phyloP scores from a whole-genome alignment of 2,888 invertebrate species.

The Papilio demoleus region DNA sequence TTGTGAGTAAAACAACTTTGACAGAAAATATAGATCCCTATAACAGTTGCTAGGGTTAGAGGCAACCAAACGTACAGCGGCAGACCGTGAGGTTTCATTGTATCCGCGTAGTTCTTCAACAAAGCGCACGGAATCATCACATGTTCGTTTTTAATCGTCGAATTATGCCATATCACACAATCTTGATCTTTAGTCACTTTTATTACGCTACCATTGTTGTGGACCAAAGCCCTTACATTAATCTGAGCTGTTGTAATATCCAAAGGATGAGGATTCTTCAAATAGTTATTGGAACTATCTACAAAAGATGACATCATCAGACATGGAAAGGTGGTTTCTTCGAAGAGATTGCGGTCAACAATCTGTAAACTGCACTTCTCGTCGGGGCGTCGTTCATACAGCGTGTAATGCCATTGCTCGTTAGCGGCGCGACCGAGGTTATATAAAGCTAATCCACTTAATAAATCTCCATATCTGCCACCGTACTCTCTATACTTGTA shows the following conservation, averaged over 20 bases:
- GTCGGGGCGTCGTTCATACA: constrained; percentile 58
- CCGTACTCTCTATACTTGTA: constrained; percentile 69
- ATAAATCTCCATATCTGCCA: constrained; percentile 64
- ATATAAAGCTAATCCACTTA: constrained; percentile 73
- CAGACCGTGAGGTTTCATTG: constrained; percentile 65
- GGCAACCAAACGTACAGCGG: constrained; percentile 76
- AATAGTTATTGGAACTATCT: constrained; percentile 51
- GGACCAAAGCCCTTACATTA: constrained; percentile 61
- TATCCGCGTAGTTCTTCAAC: constrained; percentile 68
- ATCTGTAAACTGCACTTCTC: constrained; percentile 74
- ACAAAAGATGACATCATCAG: constrained; percentile 75
- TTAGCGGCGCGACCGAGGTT: constrained; percentile 68
- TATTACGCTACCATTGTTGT: constrained; percentile 55
- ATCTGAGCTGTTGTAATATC: constrained; percentile 67
- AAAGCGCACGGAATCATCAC: constrained; percentile 67
- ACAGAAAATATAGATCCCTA: constrained; percentile 61
- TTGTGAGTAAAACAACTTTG: constrained; percentile 61
- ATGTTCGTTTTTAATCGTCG: constrained; percentile 59
- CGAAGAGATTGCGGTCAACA: constrained; percentile 61
- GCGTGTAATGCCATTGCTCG: constrained; percentile 55
- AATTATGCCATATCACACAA: constrained; percentile 74
- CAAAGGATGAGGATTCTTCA: constrained; percentile 54
- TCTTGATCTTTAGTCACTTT: constrained; percentile 63
- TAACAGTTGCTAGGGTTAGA: constrained; percentile 57
- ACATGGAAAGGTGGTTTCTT: constrained; percentile 70